Base-by-base conservation (phyloP, 2,113 vertebrate species). In the Brachirus orientalis region DNA sequence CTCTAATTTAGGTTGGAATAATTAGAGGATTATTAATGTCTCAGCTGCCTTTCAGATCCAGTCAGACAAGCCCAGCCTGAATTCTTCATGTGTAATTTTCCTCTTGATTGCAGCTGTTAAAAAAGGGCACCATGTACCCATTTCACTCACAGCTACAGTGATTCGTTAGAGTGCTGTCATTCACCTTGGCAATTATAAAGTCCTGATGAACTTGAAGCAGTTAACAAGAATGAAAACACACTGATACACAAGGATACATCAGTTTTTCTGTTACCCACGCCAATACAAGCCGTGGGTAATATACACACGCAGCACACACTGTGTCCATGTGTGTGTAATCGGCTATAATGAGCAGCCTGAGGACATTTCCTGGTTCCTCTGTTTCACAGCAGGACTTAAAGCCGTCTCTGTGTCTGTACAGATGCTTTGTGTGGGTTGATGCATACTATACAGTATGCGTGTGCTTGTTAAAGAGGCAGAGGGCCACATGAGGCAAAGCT, bases 271-370 rank as follows among this genome's bases (percentile, higher is more conserved):
- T 45, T 33, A 40, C 47, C 44, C 53, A 73, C 65, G 44, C n/a
- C n/a, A n/a, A n/a, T n/a, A n/a, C n/a, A n/a, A n/a, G 43, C 22
- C 18, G 3, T 47, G 12, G 17, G 13, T 22, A 10, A 28, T 50
- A 10, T 47, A 50, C 66, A 53, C 68, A 10, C 51, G 56, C 56
- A 63, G 36, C 57, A 69, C 69, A 54, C 59, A 59, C 46, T 5
- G 5, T 22, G 43, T 69, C 75, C 84, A 79, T 84, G 69, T 88
- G 88, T 84, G 82, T 80, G 72, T 78, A 86, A 87, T 87, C 57
- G 84, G 69, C 58, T 61, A 19, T 91, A 88, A 91, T 85, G 85
- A 90, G 86, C 82, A 75, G 89, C 89, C 89, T 7, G 82, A 75
- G 86, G 89, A 88, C 80, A 78, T 79, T 89, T 89, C 86, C 86